A percentile compares a stretch with the other conserved stretches of the same genome.
phyloP scores from a whole-genome alignment of 2,113 vertebrate species.

The Bufo gargarizans region DNA sequence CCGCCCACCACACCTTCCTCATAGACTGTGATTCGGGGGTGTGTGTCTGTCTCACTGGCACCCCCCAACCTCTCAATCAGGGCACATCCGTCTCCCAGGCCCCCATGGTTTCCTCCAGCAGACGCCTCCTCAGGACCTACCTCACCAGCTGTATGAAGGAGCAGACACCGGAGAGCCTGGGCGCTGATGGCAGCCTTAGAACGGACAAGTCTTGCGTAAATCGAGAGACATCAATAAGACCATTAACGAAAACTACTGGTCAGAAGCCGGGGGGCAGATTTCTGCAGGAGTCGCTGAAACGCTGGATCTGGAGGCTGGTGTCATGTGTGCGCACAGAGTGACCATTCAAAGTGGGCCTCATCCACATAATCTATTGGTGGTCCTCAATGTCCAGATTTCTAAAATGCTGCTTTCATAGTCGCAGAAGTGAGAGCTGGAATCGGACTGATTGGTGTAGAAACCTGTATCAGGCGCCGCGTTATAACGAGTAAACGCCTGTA shows the following conservation, averaged over 20 bases:
- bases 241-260: not conserved
- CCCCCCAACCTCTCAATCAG: not conserved
- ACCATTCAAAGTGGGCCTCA: not conserved
- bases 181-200: not conserved
- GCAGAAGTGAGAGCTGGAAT: no score
- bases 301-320: not conserved
- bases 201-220: not conserved
- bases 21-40: constrained; percentile 28
- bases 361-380: no score
- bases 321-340: not conserved
- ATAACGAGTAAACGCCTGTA: no score
- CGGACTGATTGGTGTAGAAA: no score
- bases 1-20: constrained; percentile 28
- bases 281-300: not conserved
- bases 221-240: no score
- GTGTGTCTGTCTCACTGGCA: constrained; percentile 10
- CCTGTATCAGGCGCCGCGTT: no score
- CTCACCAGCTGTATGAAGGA: constrained; percentile 12
- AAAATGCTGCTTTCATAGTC: no score
- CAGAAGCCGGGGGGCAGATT: not conserved
- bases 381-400: no score
- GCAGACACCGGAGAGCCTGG: not conserved
- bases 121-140: not conserved
- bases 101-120: not conserved
- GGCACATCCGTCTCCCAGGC: not conserved